Evolutionary conservation across 2,888 invertebrate species (phyloP), one percentile per base, ranked within the genome.

Genomic region (Stenolophus ochropezus): DNA sequence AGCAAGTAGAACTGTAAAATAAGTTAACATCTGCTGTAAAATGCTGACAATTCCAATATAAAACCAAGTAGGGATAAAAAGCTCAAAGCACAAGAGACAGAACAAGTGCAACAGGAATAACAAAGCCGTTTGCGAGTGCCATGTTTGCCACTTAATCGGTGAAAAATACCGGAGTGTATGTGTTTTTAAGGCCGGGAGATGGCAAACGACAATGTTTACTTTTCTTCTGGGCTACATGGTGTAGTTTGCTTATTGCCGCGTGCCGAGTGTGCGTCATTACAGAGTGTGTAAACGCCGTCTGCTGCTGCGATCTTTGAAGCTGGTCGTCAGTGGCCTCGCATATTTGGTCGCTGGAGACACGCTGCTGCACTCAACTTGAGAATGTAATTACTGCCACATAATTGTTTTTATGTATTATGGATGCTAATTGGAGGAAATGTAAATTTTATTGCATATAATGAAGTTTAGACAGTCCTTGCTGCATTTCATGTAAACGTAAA

Each of bases 131-230:
- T 42, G 21, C 21, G 20, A 3, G 20, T 6, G 53, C 18, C 21
- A 21, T 21, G 18, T 61, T 61, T n/a, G 8, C 61, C 61, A 61
- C 61, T 61, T 14, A 61, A 61, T 23, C 18, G 56, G 6, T 61
- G 61, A 61, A 23, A 27, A 61, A 21, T 56, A 4, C 14, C 4
- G 23, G 8, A 23, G n/a, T 61, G 25, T n/a, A 61, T 61, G 61
- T 61, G 61, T 61, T 61, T 61, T 61, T 61, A 61, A 61, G 61
- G 25, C 23, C 23, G 25, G 14, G 61, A 61, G 61, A 61, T 61
- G 25, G 25, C 61, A 61, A 61, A 61, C 61, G 61, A 8, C 25
- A 14, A 1, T 61, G 61, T 61, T 61, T 61, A 61, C 61, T 61
- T 61, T 61, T 61, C 61, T 61, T 61, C 61, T 61, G 61, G 20